Evolutionary conservation across 2,113 vertebrate genomes (phyloP).

Genomic region (Centropus bengalensis): DNA sequence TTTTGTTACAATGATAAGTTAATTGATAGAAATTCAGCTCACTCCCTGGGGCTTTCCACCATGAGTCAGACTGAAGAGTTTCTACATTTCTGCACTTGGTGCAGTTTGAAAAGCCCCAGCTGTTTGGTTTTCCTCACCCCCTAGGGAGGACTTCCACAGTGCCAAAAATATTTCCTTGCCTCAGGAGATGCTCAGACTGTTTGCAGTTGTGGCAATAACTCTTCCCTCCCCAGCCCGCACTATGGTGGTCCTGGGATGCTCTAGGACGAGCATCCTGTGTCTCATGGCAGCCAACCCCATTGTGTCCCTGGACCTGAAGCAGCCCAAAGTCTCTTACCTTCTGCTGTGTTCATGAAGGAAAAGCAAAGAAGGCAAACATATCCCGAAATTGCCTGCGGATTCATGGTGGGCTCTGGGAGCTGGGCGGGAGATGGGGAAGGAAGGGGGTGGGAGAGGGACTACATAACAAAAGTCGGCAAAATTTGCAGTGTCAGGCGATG

Average conservation of each 20-base stretch:
- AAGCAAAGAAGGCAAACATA: constrained; percentile 32
- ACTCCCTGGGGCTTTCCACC: background rate
- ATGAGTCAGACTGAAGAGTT: background rate
- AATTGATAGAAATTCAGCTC: background rate
- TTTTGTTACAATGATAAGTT: background rate
- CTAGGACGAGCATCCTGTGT: background rate
- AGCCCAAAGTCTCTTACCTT: constrained; percentile 38
- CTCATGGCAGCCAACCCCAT: fast-evolving
- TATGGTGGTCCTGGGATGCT: fast-evolving
- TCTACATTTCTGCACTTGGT: fast-evolving
- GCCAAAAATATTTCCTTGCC: fast-evolving
- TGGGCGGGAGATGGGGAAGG: background rate
- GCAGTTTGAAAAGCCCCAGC: background rate
- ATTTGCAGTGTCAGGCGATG: background rate
- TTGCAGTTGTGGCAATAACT: background rate
- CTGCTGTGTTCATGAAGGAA: background rate
- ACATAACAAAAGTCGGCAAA: background rate
- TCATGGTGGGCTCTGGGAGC: constrained; percentile 34
- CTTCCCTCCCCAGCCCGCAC: background rate
- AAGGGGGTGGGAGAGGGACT: background rate
- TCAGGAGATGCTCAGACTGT: background rate
- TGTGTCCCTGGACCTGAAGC: fast-evolving
- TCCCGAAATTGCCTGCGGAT: fast-evolving
- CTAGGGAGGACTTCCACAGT: background rate
- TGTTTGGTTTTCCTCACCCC: background rate